These are phyloP conservation scores for Xenus cinereus DNA, from an alignment of 2,113 vertebrate species.

Conservation along the genomic window DNA sequence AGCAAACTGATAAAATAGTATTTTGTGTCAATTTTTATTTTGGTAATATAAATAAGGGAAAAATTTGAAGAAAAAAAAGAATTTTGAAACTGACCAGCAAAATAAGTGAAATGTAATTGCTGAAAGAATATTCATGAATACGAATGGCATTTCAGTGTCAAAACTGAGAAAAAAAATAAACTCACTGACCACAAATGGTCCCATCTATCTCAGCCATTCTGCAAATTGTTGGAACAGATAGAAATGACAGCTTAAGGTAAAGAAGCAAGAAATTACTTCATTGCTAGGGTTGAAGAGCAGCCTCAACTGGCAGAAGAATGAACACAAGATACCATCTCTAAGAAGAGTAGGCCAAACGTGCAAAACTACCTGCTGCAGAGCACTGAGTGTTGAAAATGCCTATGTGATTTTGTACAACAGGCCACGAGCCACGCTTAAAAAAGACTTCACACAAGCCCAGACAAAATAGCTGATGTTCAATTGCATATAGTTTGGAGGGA, in stretches of 20 bases:
- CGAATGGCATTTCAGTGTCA: background rate
- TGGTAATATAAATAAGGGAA: background rate
- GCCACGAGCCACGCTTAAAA: background rate
- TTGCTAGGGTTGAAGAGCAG: background rate
- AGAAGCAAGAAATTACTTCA: background rate
- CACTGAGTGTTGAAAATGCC: background rate
- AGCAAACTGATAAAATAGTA: background rate
- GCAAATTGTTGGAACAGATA: background rate
- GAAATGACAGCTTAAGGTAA: background rate
- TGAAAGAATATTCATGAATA: background rate
- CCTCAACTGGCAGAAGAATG: background rate
- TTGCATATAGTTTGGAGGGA: background rate
- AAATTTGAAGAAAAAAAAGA: background rate
- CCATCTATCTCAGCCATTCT: fast-evolving
- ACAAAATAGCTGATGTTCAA: background rate
- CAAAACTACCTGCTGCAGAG: background rate
- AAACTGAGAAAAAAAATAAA: background rate
- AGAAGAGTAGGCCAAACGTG: background rate
- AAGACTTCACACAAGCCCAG: background rate
- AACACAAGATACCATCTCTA: background rate
- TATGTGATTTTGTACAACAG: background rate
- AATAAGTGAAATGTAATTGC: background rate
- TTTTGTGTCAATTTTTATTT: background rate
- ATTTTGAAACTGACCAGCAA: background rate
- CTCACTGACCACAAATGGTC: background rate